Base-by-base conservation (phyloP, 2,888 invertebrate genomes). In the Thera obeliscata region DNA sequence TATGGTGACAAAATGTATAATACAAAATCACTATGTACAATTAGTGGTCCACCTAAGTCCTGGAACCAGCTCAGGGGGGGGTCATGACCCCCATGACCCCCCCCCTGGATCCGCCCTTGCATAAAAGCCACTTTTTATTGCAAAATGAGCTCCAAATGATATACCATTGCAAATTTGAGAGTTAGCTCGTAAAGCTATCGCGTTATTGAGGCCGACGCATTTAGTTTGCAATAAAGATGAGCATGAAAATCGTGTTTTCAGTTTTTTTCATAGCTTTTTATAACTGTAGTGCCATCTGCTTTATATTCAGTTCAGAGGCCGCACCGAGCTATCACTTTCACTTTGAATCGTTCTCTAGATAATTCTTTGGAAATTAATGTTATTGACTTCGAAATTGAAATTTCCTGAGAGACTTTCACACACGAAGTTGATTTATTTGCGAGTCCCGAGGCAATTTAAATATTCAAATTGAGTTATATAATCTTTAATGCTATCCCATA, bases 131-230 rank as follows among this genome's bases (percentile, higher is more conserved):
- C 59, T 75, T 76, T 77, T 75, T 75, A 76, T 72, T 71, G 64
- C 72, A 66, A 76, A 73, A 75, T 75, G 74, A 76, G 73, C 76
- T 76, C 76, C 75, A 74, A 81, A 80, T 84, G 78, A 77, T 78
- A 82, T 82, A 83, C 80, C 78, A 81, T 81, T 80, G 80, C 81
- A 81, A 85, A 85, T 86, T 85, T 82, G 80, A 81, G 81, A 82
- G 82, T 79, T 80, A 78, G 69, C 77, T 83, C 83, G 81, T 90
- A 89, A 90, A 90, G 79, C 86, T 84, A 89, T 88, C 86, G 82
- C 83, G 87, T 87, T 85, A 89, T 83, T 81, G 87, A 86, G 85
- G 80, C 85, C 82, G 81, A 85, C 87, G 87, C 86, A 87, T 88
- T 87, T 85, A 80, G 81, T 77, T 80, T 87, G 83, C 84, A 87